Conservation (phyloP, 2,113 vertebrate genomes). For the Pholis gunnellus region DNA sequence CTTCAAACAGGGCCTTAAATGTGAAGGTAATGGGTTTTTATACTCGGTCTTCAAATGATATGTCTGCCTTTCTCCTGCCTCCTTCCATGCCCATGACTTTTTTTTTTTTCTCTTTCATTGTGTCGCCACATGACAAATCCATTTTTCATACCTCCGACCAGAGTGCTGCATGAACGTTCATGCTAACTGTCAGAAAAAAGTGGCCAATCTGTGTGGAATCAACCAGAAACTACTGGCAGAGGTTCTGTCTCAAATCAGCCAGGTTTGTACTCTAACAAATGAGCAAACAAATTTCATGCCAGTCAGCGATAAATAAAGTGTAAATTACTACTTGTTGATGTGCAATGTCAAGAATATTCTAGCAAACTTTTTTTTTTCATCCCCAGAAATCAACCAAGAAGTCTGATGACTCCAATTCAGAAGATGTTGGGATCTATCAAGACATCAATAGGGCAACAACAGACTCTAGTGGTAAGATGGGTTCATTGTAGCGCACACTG, state of each 20-base stretch:
- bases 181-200: conserved; percentile 92
- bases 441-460: conserved; percentile 64
- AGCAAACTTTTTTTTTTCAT: not conserved
- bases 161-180: conserved; percentile 97
- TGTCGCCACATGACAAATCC: not conserved
- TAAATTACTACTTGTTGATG: not conserved
- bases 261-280: conserved; percentile 80
- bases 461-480: conserved; percentile 75
- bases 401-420: conserved; percentile 81
- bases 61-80: not conserved
- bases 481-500: conserved; percentile 13
- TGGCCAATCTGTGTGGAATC: conserved; percentile 97
- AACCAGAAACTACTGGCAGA: conserved; percentile 98
- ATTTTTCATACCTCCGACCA: conserved; percentile 63
- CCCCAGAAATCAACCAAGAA: conserved; percentile 87
- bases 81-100: not conserved
- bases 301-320: not conserved
- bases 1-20: conserved; percentile 95
- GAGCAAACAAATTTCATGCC: no score
- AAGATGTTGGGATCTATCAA: conserved; percentile 91
- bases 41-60: not conserved
- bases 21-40: conserved; percentile 87
- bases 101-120: conserved; percentile 4
- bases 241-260: conserved; percentile 91
- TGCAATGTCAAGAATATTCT: not conserved